These are phyloP conservation scores for Harpalus rufipes DNA, from an alignment of 2,888 invertebrate genomes.

Conservation along the genomic window DNA sequence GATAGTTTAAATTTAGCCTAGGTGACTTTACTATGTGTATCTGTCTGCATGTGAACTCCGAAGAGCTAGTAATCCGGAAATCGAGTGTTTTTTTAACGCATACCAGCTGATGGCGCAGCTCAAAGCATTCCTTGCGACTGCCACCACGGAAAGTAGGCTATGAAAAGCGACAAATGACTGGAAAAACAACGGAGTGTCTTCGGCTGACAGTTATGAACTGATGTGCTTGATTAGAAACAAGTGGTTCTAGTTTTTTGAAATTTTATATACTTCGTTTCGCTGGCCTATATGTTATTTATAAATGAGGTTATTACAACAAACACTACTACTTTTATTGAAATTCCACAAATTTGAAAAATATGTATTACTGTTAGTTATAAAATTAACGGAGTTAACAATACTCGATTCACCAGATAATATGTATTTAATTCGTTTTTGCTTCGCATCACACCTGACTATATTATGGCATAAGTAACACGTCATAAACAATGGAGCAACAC, in stretches of 20 bases:
- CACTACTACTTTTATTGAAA: not conserved
- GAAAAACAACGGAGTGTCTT: slow-evolving; percentile 50
- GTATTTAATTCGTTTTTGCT: too few relatives aligned
- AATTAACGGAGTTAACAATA: too few relatives aligned
- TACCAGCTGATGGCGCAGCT: slow-evolving; percentile 58
- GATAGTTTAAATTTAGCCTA: slow-evolving; percentile 62
- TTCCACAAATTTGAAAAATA: too few relatives aligned
- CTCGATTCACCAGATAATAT: too few relatives aligned
- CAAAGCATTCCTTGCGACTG: slow-evolving; percentile 63
- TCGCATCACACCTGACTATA: too few relatives aligned
- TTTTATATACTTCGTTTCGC: not conserved
- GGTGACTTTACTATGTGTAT: slow-evolving; percentile 8
- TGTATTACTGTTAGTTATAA: too few relatives aligned
- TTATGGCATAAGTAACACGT: too few relatives aligned
- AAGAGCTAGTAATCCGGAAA: slow-evolving; percentile 64
- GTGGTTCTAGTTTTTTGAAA: not conserved
- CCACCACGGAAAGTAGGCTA: slow-evolving; percentile 52
- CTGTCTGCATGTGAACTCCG: slow-evolving; percentile 27
- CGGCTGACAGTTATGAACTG: slow-evolving; percentile 46
- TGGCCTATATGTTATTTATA: slow-evolving; percentile 9
- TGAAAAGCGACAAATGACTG: slow-evolving; percentile 54
- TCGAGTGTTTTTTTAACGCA: slow-evolving; percentile 60
- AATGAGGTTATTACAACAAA: not conserved
- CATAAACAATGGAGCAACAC: too few relatives aligned
- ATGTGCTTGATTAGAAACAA: slow-evolving; percentile 5